A percentile compares a stretch with the other conserved stretches of the same genome.
phyloP scores from a whole-genome alignment of 2,113 vertebrate genomes.

The Lucifuga dentata region DNA sequence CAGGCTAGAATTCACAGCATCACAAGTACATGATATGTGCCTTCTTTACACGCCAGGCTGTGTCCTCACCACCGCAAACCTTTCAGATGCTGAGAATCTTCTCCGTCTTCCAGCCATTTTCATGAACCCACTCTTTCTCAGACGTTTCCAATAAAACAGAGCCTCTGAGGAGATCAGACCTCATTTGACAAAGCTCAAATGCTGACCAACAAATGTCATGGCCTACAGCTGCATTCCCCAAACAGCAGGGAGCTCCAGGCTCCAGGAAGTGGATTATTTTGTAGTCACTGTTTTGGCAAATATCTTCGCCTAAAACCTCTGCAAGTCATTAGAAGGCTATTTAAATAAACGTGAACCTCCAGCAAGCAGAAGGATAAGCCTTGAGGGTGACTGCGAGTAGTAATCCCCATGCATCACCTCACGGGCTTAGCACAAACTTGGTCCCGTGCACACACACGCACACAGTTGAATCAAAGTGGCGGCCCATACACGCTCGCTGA shows the following conservation, averaged over 20 bases:
- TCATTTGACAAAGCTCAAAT: constrained; percentile 34
- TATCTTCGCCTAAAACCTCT: constrained; percentile 67
- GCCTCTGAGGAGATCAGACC: constrained; percentile 25
- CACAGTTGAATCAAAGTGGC: constrained; percentile 2
- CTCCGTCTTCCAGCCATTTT: constrained; percentile 34
- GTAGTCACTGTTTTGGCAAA: constrained; percentile 73
- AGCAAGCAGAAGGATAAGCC: constrained; percentile 76
- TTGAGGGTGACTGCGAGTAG: constrained; percentile 64
- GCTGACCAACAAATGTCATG: constrained; percentile 55
- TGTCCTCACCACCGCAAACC: constrained; percentile 39
- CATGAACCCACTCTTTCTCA: constrained; percentile 32
- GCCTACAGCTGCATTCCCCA: constrained; percentile 51
- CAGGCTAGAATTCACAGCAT: constrained; percentile 44
- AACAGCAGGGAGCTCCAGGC: constrained; percentile 62
- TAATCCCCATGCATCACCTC: constrained; percentile 77
- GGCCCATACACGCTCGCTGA: constrained; percentile 6
- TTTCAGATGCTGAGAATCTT: neutral
- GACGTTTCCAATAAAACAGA: constrained; percentile 22
- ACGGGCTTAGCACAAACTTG: constrained; percentile 62
- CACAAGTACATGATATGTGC: constrained; percentile 48
- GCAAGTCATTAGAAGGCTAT: constrained; percentile 78
- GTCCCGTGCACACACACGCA: constrained; percentile 14
- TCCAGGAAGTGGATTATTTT: constrained; percentile 77
- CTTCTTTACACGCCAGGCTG: constrained; percentile 30
- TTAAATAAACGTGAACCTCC: constrained; percentile 78